A percentile compares a stretch with the other conserved stretches of the same genome.
Evolutionary conservation across 2,113 vertebrate genomes (phyloP).

Genomic region (Rhizomys pruinosus): DNA sequence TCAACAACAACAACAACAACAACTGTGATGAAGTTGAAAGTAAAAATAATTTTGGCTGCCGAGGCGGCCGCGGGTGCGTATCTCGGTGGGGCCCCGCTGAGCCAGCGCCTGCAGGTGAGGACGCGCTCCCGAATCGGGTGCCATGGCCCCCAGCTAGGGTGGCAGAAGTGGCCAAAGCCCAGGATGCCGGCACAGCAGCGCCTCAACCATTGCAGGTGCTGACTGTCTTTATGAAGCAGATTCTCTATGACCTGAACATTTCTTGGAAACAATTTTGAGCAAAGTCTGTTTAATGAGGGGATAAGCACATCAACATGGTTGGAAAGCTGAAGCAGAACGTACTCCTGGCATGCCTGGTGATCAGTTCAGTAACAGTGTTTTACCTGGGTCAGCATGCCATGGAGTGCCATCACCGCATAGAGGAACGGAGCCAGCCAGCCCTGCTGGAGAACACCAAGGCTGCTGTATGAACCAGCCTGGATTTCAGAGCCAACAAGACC

Average conservation of each 20-base stretch:
- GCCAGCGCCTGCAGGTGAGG: constrained; percentile 35
- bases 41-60: too few species aligned
- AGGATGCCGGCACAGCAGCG: constrained; percentile 61
- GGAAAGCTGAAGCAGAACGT: constrained; percentile 98
- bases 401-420: constrained; percentile 96
- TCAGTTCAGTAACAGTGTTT: constrained; percentile 96
- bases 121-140: background rate
- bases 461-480: constrained; percentile 84
- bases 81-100: background rate
- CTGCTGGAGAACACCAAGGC: constrained; percentile 83
- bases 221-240: constrained; percentile 66
- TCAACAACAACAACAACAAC: too few species aligned
- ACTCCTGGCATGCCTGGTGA: constrained; percentile 94
- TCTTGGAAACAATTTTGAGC: constrained; percentile 64
- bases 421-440: constrained; percentile 88
- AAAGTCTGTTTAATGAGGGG: constrained; percentile 58
- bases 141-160: constrained; percentile 38
- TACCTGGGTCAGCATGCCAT: constrained; percentile 97
- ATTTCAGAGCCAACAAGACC: constrained; percentile 82
- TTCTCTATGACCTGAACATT: constrained; percentile 81
- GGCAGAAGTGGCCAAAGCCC: constrained; percentile 24
- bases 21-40: too few species aligned
- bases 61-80: constrained; percentile 41
- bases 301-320: constrained; percentile 88
- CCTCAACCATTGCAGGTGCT: constrained; percentile 76